Base-by-base conservation (phyloP, 2,888 invertebrate species). In the Zygogramma bicolorata region DNA sequence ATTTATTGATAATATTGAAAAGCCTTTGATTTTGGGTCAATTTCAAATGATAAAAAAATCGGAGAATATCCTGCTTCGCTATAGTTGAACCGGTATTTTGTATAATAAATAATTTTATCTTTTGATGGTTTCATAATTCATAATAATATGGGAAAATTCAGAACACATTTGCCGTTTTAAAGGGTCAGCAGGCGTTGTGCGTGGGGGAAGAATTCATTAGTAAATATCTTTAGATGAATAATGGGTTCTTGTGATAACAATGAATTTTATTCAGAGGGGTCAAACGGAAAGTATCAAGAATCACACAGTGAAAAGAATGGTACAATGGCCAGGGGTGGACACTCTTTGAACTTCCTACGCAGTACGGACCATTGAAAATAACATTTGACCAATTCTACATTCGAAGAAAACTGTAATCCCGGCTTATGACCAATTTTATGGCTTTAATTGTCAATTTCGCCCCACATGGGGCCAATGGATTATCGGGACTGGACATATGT, bases 361-460 rank as follows among this genome's bases (percentile, higher is more conserved):
- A 58, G 62, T 72, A 58, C 53, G 53, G 22, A 68, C 75, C 65
- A 75, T 75, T 75, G 72, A 73, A 71, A 73, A 69, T 46, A 71
- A 65, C 67, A 70, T 76, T 77, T 77, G 75, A 69, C 78, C 74
- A 73, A 76, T 79, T 77, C 77, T 76, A 77, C 78, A 80, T 81
- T 81, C 68, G 74, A 82, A 82, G 82, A 81, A 82, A 82, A 78
- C 75, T 79, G 80, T 82, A 82, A 82, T 82, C 80, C 81, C 63
- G 70, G 81, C 81, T 81, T 80, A 80, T 75, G 79, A 77, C 75
- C 82, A 81, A 82, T 82, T 82, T 82, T 81, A 83, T 83, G 81
- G 82, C 83, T 81, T 82, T 82, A 82, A 83, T 83, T 83, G 82
- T 82, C 76, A 70, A 71, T 70, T 73, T 60, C 38, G 65, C 68